Percentiles rank a stretch among this genome's conserved stretches.
Evolutionary conservation across 2,797 vertebrate species (phyloP).

Genomic region (Hoplostethus mediterraneus): DNA sequence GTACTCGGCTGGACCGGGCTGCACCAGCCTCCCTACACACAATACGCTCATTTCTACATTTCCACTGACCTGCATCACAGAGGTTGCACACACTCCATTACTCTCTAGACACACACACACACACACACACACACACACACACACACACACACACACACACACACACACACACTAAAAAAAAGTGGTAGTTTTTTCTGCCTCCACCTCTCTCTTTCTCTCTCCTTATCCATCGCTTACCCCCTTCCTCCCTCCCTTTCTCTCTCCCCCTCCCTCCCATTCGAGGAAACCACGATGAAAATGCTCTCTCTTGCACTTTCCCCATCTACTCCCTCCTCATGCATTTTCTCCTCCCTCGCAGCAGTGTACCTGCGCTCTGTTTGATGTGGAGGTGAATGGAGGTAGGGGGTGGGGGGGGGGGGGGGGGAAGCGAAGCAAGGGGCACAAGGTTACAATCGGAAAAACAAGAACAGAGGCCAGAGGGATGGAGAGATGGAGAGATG

Average conservation of each 20-base stretch:
- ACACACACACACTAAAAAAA: not conserved
- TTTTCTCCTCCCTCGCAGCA: constrained; percentile 62
- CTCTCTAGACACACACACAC: constrained; percentile 42
- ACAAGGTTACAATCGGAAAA: constrained; percentile 69
- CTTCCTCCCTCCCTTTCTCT: constrained; percentile 2
- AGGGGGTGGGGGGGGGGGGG: constrained; percentile 20
- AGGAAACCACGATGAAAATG: constrained; percentile 42
- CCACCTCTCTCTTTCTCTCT: constrained; percentile 38
- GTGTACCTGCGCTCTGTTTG: constrained; percentile 63
- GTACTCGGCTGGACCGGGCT: constrained; percentile 38
- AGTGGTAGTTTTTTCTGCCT: constrained; percentile 28
- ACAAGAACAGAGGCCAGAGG: constrained; percentile 40
- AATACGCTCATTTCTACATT: constrained; percentile 62
- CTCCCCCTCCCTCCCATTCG: constrained; percentile 47
- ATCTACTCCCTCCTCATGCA: constrained; percentile 56
- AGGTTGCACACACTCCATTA: constrained; percentile 66
- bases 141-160: constrained; percentile 23
- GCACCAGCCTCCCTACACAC: constrained; percentile 39
- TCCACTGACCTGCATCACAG: constrained; percentile 63
- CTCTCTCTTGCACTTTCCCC: constrained; percentile 49
- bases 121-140: constrained; percentile 13
- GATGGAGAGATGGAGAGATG: constrained; percentile 53
- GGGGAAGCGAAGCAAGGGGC: constrained; percentile 58
- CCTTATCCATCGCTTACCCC: constrained; percentile 43
- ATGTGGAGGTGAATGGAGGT: constrained; percentile 46